Evolutionary conservation across 1,140 invertebrate species (phyloP).

Genomic region (Phenacoccus solenopsis): DNA sequence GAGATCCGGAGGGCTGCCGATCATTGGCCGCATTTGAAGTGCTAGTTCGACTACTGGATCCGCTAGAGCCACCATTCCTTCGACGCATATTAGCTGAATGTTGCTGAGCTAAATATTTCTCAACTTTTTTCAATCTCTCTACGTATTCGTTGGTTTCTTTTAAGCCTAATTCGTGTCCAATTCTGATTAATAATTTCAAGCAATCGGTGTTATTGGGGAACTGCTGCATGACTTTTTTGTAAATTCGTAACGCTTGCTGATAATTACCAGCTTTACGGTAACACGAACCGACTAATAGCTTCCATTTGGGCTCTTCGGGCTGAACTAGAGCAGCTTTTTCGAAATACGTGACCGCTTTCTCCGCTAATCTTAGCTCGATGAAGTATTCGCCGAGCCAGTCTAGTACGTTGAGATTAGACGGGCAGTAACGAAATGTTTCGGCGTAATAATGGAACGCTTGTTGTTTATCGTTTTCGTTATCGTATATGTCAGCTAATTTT

Average conservation of each 20-base stretch:
- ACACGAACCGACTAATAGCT: conserved; percentile 71
- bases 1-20: not conserved
- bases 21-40: not conserved
- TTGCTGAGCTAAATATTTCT: conserved; percentile 43
- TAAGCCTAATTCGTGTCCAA: conserved; percentile 70
- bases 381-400: conserved; percentile 88
- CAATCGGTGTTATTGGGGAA: conserved; percentile 82
- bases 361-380: conserved; percentile 72
- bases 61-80: not conserved
- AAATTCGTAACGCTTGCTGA: conserved; percentile 64
- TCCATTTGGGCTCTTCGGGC: conserved; percentile 72
- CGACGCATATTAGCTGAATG: conserved; percentile 9
- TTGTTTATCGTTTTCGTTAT: conserved; percentile 73
- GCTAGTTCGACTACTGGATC: conserved; percentile 3
- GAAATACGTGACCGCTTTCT: conserved; percentile 81
- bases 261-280: conserved; percentile 70
- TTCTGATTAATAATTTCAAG: conserved; percentile 66
- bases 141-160: conserved; percentile 66
- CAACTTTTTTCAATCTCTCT: conserved; percentile 64
- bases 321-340: conserved; percentile 77
- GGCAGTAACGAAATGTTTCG: conserved; percentile 81
- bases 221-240: conserved; percentile 59
- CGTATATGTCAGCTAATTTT: conserved; percentile 73
- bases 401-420: conserved; percentile 76
- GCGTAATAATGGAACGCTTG: conserved; percentile 85